Conservation (phyloP, 2,888 invertebrate genomes). For the Incurvaria masculella region DNA sequence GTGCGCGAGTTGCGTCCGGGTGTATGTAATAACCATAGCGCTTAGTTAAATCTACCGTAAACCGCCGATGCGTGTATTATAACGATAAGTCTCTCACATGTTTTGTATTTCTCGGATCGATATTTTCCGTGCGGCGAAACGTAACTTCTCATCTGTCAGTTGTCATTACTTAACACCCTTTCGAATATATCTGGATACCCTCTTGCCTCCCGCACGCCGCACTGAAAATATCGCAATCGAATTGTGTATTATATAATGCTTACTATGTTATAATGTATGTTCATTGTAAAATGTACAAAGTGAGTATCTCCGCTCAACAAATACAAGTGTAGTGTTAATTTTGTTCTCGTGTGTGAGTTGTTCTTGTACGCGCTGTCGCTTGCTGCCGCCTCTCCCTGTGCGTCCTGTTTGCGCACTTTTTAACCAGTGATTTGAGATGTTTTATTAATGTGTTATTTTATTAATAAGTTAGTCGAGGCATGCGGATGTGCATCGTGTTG, state of each 20-base stretch:
- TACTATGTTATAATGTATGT: conserved; percentile 28
- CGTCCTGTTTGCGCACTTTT: not conserved
- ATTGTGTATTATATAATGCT: conserved; percentile 1
- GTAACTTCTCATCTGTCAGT: too few species aligned
- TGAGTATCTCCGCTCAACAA: conserved; percentile 48
- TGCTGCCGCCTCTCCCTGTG: not conserved
- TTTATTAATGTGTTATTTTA: not conserved
- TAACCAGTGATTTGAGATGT: not conserved
- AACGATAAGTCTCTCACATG: not conserved
- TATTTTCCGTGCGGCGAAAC: not conserved
- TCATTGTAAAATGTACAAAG: conserved; percentile 52
- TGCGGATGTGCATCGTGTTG: too few species aligned
- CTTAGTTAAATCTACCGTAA: not conserved
- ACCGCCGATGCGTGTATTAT: not conserved
- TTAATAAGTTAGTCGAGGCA: too few species aligned
- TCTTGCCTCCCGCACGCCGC: not conserved
- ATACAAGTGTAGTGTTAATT: conserved; percentile 42
- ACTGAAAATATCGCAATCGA: not conserved
- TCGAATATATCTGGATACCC: not conserved
- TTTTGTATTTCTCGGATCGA: not conserved
- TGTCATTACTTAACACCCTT: too few species aligned
- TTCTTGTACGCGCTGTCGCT: not conserved
- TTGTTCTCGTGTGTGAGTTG: conserved; percentile 16
- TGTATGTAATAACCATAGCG: not conserved
- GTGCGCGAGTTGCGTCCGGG: not conserved